Conservation (phyloP, 2,888 invertebrate species). For the Notodonta dromedarius region DNA sequence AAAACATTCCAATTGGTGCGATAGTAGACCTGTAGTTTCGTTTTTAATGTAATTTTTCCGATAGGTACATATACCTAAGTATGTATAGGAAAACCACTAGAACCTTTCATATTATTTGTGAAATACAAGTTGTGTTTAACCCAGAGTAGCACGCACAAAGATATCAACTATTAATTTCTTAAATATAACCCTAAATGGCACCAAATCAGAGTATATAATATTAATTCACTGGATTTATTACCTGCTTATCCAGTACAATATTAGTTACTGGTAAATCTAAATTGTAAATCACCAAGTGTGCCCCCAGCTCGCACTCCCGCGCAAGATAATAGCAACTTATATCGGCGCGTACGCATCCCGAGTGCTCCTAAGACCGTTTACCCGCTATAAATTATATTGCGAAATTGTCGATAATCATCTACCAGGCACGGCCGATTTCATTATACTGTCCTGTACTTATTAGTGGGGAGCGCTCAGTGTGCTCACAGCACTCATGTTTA, state of each 20-base stretch:
- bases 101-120: no score
- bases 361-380: constrained; percentile 55
- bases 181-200: no score
- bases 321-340: constrained; percentile 69
- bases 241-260: background rate
- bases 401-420: constrained; percentile 75
- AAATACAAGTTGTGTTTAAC: no score
- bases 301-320: constrained; percentile 24
- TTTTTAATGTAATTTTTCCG: no score
- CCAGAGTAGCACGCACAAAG: no score
- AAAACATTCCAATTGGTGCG: no score
- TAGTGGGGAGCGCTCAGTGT: constrained; percentile 42
- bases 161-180: no score
- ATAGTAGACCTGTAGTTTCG: no score
- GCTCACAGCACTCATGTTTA: constrained; percentile 18
- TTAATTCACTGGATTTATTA: no score
- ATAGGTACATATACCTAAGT: no score
- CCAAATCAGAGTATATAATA: no score
- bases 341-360: constrained; percentile 66
- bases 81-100: no score
- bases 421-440: constrained; percentile 56
- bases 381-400: constrained; percentile 67
- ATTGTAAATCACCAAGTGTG: constrained; percentile 36
- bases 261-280: background rate
- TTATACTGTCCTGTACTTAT: constrained; percentile 61